Evolutionary conservation across 2,797 vertebrate species (phyloP).

Genomic region (Sebastes trivittatus): DNA sequence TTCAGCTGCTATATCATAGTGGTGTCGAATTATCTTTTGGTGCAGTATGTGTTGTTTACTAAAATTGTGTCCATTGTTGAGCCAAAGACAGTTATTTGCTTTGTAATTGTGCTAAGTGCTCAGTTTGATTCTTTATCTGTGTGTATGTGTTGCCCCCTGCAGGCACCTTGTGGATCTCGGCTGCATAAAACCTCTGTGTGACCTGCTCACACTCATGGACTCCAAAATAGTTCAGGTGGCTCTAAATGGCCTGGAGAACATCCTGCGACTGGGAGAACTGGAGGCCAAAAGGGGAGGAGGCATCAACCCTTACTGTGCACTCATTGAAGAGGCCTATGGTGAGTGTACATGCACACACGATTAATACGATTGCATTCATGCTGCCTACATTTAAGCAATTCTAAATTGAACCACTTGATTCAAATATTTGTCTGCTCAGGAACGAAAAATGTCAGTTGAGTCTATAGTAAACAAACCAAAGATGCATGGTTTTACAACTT

Average conservation of each 20-base stretch:
- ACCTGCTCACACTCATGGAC: slow-evolving; percentile 98
- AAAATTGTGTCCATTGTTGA: background rate
- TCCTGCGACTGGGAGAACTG: slow-evolving; percentile 94
- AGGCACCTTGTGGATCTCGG: slow-evolving; percentile 96
- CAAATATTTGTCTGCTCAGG: background rate
- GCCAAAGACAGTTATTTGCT: background rate
- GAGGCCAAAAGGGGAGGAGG: slow-evolving; percentile 93
- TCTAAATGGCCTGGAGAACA: slow-evolving; percentile 95
- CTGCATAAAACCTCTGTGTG: slow-evolving; percentile 96
- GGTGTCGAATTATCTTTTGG: background rate
- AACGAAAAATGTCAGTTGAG: background rate
- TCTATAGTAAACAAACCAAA: background rate
- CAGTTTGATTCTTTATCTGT: background rate
- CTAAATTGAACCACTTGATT: background rate
- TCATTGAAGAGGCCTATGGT: slow-evolving; percentile 98
- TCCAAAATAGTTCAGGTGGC: slow-evolving; percentile 98
- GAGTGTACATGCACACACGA: slow-evolving; percentile 25
- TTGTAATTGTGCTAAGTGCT: background rate
- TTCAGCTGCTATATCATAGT: background rate
- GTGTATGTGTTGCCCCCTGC: slow-evolving; percentile 31
- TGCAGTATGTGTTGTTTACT: background rate
- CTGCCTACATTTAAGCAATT: background rate
- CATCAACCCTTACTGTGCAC: slow-evolving; percentile 96
- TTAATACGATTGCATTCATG: background rate
- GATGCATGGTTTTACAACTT: background rate